Base-by-base conservation (phyloP, 2,113 vertebrate species). In the Bolborhynchus lineola region DNA sequence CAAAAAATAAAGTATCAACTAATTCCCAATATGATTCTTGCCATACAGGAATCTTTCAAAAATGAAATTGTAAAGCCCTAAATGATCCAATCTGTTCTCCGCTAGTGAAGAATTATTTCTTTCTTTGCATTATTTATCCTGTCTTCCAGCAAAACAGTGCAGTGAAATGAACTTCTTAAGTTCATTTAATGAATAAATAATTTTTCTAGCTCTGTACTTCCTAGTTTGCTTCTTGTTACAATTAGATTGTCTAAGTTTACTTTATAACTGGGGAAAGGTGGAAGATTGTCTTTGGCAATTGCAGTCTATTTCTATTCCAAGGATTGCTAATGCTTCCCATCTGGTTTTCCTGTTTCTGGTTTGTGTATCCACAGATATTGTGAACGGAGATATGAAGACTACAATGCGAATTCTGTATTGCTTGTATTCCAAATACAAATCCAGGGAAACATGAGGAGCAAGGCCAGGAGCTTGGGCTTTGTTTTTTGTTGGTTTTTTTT, bases 401-500 rank as follows among this genome's bases (percentile, higher is more conserved):
- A 98, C 98, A 2, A 92, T 99, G 97, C 96, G 98, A 69, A 93
- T 99, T 90, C 98, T 99, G 26, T 99, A 99, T 42, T 93, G 98
- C 77, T 96, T 99, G 59, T 99, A 99, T 82, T 97, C 92, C 94
- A 99, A 97, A 91, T 98, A 99, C 97, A 98, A 98, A 94, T 64
- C 80, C 83, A 98, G 97, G 83, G 92, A 84, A 87, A 86, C 37
- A 31, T 98, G 95, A 98, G 88, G 78, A 93, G 5, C n/a, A 37
- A 72, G 53, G 33, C 50, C 60, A 71, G 91, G 62, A 71, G 7
- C 55, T 84, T 62, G 46, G 57, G 8, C 24, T 25, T 5, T 25
- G 28, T 17, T 42, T 44, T 14, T 20, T 8, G 6, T 9, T 5
- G 6, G 2, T 3, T 21, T 44, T 23, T 6, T 6, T 5, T 5